Evolutionary conservation across 2,113 vertebrate species (phyloP), one percentile per base, ranked within the genome.

Genomic region (Lepus americanus): DNA sequence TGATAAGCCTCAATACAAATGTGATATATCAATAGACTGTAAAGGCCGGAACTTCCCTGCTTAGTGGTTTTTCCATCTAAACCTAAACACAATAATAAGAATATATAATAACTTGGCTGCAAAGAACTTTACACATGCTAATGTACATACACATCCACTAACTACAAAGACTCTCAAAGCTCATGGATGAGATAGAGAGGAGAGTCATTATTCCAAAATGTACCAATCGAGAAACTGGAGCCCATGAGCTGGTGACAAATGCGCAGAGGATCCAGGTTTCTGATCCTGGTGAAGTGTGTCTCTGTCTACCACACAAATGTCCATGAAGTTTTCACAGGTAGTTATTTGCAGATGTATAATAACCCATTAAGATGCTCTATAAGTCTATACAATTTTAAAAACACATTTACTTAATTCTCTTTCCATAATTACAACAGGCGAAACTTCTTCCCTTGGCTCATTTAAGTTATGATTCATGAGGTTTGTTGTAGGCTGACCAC

Each of bases 381-480:
- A 82, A 85, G 55, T 44, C 22, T 67, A 31, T 16, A 59, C 63
- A 73, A 92, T 67, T 94, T 94, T 9, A 49, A 85, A 94, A 92
- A 66, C 19, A 31, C 9, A 59, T 74, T 55, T 73, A 73, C 36
- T 94, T 89, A 79, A 82, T 63, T 92, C 33, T 79, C 19, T 87
- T 36, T 51, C 82, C 33, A 67, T 82, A 92, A 88, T 88, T 94
- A 92, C 19, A 81, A 69, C 39, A 92, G 31, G 88, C 33, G 49
- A 73, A 80, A 80, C 29, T 3, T 80, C 73, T 66, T 90, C 27
- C 67, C 63, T 25, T 63, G 10, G 55, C 73, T 89, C 33, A 6
- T 76, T 90, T 78, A 84, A 90, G 53, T 81, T 63, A 73, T 69
- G 86, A 89, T 88, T 90, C 95, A 92, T 88, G 72, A 95, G 19